Evolutionary conservation across 2,888 invertebrate genomes (phyloP).

Genomic region (Mythimna ferrago): DNA sequence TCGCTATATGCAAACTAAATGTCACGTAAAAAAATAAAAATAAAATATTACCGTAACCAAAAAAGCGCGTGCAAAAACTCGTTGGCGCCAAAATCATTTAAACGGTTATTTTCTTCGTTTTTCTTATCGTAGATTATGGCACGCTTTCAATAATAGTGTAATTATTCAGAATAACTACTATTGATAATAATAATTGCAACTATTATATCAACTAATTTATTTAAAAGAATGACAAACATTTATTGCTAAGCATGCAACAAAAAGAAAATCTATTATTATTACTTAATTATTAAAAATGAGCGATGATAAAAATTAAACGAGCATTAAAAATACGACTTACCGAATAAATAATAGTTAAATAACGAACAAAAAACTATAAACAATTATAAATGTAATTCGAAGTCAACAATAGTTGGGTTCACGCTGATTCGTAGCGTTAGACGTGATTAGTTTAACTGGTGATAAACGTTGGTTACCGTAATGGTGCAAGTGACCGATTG

Average conservation of each 20-base stretch:
- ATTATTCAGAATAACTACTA: background rate
- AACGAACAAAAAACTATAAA: conserved; percentile 14
- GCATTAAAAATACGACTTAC: conserved; percentile 2
- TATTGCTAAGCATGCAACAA: background rate
- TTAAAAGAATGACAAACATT: background rate
- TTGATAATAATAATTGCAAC: background rate
- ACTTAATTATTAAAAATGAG: background rate
- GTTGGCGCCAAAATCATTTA: background rate
- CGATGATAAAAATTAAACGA: background rate
- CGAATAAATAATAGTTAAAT: conserved; percentile 19
- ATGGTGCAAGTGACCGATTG: conserved; percentile 33
- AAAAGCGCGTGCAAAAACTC: background rate
- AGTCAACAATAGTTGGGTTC: conserved; percentile 61
- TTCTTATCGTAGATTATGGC: background rate
- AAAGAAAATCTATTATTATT: background rate
- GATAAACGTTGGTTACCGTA: conserved; percentile 36
- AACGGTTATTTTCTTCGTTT: background rate
- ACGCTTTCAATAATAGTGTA: background rate
- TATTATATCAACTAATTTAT: background rate
- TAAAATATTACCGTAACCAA: no score
- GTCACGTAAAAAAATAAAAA: no score
- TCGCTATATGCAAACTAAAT: no score
- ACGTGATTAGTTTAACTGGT: conserved; percentile 61
- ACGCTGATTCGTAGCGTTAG: conserved; percentile 64
- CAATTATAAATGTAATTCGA: conserved; percentile 50